phyloP scores from a whole-genome alignment of 2,888 invertebrate genomes.

The Drosophila buzzatii region DNA sequence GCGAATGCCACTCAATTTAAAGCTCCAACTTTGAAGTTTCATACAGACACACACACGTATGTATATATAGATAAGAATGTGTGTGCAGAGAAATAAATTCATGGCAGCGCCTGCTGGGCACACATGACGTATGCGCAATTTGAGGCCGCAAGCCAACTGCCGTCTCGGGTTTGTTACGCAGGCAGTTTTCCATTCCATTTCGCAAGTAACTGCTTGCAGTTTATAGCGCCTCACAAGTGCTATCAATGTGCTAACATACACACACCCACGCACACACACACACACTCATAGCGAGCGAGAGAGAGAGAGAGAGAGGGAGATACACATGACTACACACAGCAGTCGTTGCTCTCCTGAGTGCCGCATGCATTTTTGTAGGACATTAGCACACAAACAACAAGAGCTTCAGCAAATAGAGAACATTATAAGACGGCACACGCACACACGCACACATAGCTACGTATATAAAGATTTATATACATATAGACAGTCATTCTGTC shows the following conservation, averaged over 20 bases:
- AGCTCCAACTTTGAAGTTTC: constrained; percentile 48
- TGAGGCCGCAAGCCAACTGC: constrained; percentile 34
- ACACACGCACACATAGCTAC: background rate
- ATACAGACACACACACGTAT: too few species aligned
- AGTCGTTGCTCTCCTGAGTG: constrained; percentile 62
- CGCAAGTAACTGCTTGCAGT: constrained; percentile 76
- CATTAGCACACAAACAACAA: constrained; percentile 65
- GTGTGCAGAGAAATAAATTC: constrained; percentile 10
- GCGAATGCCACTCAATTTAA: constrained; percentile 48
- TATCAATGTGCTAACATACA: constrained; percentile 68
- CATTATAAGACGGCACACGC: constrained; percentile 45
- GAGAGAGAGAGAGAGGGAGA: too few species aligned
- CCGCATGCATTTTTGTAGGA: constrained; percentile 74
- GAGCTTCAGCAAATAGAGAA: constrained; percentile 63
- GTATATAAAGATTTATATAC: constrained; percentile 10
- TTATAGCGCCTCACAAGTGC: constrained; percentile 79
- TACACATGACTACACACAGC: constrained; percentile 40
- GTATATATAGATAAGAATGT: background rate
- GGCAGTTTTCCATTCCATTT: constrained; percentile 55
- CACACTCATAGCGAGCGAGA: background rate
- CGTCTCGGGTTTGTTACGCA: constrained; percentile 31
- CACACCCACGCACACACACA: constrained; percentile 17
- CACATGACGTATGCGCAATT: constrained; percentile 65
- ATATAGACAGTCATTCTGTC: constrained; percentile 8
- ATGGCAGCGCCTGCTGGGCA: constrained; percentile 40